These are phyloP conservation scores for Leptopilina drosophilae DNA, from an alignment of 2,888 invertebrate species.

Conservation along the genomic window DNA sequence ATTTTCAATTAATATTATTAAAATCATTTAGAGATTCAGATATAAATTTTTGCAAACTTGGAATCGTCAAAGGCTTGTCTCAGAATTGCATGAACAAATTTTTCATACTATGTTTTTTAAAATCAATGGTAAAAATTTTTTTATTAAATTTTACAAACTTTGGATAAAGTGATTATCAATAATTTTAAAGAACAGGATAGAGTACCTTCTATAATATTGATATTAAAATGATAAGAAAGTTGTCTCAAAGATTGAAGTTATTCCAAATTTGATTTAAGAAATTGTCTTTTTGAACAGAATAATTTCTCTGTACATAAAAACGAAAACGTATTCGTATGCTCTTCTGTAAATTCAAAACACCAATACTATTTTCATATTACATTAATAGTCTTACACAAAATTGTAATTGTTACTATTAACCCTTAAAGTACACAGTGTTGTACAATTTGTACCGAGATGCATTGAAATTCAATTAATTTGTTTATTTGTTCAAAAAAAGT, in stretches of 20 bases:
- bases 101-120: not conserved
- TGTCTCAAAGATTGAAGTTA: no score
- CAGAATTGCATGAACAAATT: slow-evolving; percentile 2
- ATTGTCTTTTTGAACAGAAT: no score
- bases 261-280: no score
- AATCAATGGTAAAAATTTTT: not conserved
- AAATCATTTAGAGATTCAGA: not conserved
- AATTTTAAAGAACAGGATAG: not conserved
- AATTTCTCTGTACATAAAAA: slow-evolving; percentile 3
- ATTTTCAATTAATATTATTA: no score
- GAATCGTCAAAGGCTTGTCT: slow-evolving; percentile 18
- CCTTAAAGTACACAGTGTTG: no score
- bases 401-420: not conserved
- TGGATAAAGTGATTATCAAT: not conserved
- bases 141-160: not conserved
- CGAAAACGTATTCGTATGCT: not conserved
- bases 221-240: no score
- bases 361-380: not conserved
- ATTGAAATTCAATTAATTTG: no score
- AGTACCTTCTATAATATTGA: no score
- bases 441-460: no score
- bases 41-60: not conserved
- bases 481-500: no score
- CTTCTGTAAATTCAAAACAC: not conserved
- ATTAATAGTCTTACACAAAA: not conserved